Percentiles rank a stretch among this genome's conserved stretches.
Conservation (phyloP, 1,140 invertebrate species). For the Nasonia giraulti region DNA sequence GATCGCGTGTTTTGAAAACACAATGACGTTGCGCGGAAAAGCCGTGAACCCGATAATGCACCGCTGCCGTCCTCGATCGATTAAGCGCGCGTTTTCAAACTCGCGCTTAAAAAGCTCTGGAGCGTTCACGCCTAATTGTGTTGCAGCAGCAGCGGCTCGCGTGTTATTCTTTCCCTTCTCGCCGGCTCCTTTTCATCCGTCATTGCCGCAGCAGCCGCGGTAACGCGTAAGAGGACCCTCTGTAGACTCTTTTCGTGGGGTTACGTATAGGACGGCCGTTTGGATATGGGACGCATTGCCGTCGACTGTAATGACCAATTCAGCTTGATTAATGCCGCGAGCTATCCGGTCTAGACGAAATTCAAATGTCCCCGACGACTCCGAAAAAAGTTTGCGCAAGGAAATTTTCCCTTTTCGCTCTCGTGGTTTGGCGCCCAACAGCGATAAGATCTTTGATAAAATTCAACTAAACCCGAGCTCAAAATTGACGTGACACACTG, state of each 20-base stretch:
- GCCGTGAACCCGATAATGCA: neutral
- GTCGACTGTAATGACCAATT: slow-evolving; percentile 66
- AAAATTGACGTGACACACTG: too few relatives aligned
- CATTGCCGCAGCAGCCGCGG: neutral
- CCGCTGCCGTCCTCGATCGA: neutral
- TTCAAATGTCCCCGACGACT: neutral
- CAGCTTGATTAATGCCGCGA: slow-evolving; percentile 62
- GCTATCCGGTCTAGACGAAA: slow-evolving; percentile 67
- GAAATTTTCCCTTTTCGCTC: neutral
- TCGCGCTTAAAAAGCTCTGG: neutral
- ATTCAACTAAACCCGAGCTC: too few relatives aligned
- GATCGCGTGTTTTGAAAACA: neutral
- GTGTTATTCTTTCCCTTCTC: neutral
- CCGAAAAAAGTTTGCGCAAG: neutral
- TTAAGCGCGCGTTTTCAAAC: slow-evolving; percentile 1
- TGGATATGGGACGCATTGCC: slow-evolving; percentile 54
- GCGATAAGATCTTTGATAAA: too few relatives aligned
- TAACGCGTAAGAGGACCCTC: neutral
- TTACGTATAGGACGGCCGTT: slow-evolving; percentile 43
- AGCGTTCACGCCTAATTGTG: slow-evolving; percentile 12
- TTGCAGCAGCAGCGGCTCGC: neutral
- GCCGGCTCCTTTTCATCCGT: neutral
- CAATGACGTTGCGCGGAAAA: neutral
- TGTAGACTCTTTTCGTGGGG: neutral
- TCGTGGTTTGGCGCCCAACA: too few relatives aligned